Evolutionary conservation across 2,888 invertebrate genomes (phyloP), one percentile per base, ranked within the genome.

Genomic region (Nebria salina): DNA sequence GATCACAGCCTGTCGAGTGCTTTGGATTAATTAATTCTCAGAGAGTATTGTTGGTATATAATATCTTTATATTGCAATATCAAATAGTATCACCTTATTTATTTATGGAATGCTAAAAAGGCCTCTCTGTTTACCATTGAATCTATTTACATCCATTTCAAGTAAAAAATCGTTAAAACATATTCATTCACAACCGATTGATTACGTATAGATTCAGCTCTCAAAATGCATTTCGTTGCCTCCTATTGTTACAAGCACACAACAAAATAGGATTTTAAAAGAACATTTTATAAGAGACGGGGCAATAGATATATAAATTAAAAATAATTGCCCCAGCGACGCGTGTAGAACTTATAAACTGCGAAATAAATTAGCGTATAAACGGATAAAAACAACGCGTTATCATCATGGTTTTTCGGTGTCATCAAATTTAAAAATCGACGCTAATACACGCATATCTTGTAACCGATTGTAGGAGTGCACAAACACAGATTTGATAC

Each of bases 401-500:
- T 8, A 26, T 42, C 43, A 75, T 79, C 75, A 79, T 43, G 68
- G 66, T 43, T 42, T 74, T 65, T 79, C 70, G 26, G 15, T 79
- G 79, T 79, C 76, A 72, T 73, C 72, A 76, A 76, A 20, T 64
- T 76, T 72, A 79, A 89, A 84, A 75, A 89, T 86, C 75, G 85
- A 85, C 75, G 83, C 85, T 80, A 92, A 86, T 83, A 88, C 86
- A 82, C 89, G 89, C 66, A 88, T 89, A 72, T 89, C 86, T 74
- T 88, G 89, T 82, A 92, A 84, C 83, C 86, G 87, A 83, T 90
- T 87, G 84, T 89, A 90, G 2, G 91, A 91, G 77, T 89, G 87
- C 76, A 90, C 89, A 89, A 96, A 94, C 7, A 95, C 91, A 64
- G 89, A 87, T 86, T 93, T 93, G 83, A 97, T 95, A 84, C 91